Evolutionary conservation across 2,888 invertebrate species (phyloP).

Genomic region (Saturnia japonica): DNA sequence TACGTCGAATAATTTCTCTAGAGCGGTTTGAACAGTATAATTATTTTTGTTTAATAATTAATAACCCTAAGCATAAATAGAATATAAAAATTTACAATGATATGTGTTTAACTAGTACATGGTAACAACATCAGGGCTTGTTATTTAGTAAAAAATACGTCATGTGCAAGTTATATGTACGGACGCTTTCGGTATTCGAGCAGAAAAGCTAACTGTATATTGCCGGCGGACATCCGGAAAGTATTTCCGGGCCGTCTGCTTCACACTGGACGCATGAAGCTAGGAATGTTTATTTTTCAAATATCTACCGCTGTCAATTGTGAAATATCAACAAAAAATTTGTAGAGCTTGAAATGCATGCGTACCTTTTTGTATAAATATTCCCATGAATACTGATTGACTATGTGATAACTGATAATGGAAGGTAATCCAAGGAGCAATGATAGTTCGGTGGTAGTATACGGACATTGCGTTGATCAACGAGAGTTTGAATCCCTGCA

Average conservation of each 20-base stretch:
- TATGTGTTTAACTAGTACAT: not conserved
- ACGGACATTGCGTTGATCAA: too few species aligned
- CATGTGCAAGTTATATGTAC: not conserved
- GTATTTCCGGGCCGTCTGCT: constrained; percentile 61
- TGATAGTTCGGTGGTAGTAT: too few species aligned
- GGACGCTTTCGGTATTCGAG: constrained; percentile 21
- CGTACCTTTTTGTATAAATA: not conserved
- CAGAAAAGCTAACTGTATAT: constrained; percentile 45
- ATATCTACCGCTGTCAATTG: constrained; percentile 15
- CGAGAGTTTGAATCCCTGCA: too few species aligned
- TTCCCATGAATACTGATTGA: not conserved
- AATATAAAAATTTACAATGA: not conserved
- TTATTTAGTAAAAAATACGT: constrained; percentile 2
- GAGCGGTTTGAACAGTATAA: too few species aligned
- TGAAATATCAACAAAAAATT: constrained; percentile 5
- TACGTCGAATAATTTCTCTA: too few species aligned
- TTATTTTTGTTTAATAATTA: not conserved
- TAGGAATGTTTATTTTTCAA: constrained; percentile 32
- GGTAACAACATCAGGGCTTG: not conserved
- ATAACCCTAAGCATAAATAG: not conserved
- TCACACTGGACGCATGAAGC: constrained; percentile 40
- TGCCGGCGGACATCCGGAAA: constrained; percentile 67
- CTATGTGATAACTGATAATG: not conserved
- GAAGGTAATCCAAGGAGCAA: not conserved
- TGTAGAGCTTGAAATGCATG: not conserved